Base-by-base conservation (phyloP, 1,140 invertebrate genomes). In the Drosophila miranda region DNA sequence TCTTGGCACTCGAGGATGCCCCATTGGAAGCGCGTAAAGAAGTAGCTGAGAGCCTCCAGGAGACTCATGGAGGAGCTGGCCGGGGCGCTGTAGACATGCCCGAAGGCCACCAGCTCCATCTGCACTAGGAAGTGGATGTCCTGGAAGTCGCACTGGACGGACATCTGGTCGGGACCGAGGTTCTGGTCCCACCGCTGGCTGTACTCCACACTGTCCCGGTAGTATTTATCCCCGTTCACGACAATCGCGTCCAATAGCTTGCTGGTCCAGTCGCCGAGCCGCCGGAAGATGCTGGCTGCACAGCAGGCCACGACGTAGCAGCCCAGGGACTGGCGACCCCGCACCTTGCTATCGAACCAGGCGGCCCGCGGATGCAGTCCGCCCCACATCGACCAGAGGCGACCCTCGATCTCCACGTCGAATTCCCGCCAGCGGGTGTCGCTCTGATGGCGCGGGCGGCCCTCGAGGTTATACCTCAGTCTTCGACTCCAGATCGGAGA, bases 381-480 rank as follows among this genome's bases (percentile, higher is more conserved):
- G 6, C 93, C 93, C 90, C 92, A 92, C 0, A 94, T 78, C 1
- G 93, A 93, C 79, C 91, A 94, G 9, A 94, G 81, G 75, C 93
- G 92, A 1, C 92, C 92, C 7, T 86, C 81, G 57, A 93, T 93
- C 83, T 94, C 93, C 9, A 93, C 92, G 66, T 93, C 92, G 91
- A 91, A 94, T 48, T 92, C 90, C 56, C 92, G 91, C 92, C 93
- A 92, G 41, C 60, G 76, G 52, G 4, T 52, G 76, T 68, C 4
- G 87, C 68, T 11, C 14, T 45, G 6, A 4, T 49, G 60, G 5
- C 55, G 55, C 21, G n/a, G 9, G 1, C 8, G 11, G 0, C 91
- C 91, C 43, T 89, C 77, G 63, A 91, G 90, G 53, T 92, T 92
- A 0, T 60, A 57, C 4, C 62, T 51, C 43, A 78, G 90, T 76